These are phyloP conservation scores for Tylochromis polylepis DNA, from an alignment of 2,113 vertebrate genomes.

Conservation along the genomic window DNA sequence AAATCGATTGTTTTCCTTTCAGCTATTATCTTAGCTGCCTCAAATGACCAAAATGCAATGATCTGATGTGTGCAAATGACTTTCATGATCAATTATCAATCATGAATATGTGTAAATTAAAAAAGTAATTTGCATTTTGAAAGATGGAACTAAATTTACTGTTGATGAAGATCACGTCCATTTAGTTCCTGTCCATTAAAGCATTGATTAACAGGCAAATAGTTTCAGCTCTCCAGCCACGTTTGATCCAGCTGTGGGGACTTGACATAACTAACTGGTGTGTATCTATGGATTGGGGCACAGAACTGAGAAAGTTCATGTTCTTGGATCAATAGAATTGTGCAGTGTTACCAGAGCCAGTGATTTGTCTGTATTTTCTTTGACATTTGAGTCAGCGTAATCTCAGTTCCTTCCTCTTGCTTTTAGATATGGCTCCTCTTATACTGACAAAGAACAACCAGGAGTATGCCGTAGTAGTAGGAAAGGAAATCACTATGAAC, in stretches of 20 bases:
- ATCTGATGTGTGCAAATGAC: neutral
- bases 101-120: fast-evolving
- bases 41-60: neutral
- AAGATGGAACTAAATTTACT: neutral
- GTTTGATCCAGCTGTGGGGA: neutral
- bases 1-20: neutral
- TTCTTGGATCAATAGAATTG: neutral
- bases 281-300: neutral
- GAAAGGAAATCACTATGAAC: conserved; percentile 72
- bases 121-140: neutral
- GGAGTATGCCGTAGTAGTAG: conserved; percentile 76
- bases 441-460: conserved; percentile 80
- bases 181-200: neutral
- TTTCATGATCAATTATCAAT: neutral
- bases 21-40: neutral
- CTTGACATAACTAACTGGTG: neutral
- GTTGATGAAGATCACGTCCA: neutral
- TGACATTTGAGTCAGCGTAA: neutral
- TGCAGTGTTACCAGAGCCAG: neutral
- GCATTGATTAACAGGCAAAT: neutral
- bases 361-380: neutral
- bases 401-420: neutral
- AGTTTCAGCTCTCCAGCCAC: neutral
- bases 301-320: neutral
- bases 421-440: conserved; percentile 81